Percentiles rank a stretch among this genome's conserved stretches.
Conservation (phyloP, 2,797 vertebrate species). For the Molossus molossus region DNA sequence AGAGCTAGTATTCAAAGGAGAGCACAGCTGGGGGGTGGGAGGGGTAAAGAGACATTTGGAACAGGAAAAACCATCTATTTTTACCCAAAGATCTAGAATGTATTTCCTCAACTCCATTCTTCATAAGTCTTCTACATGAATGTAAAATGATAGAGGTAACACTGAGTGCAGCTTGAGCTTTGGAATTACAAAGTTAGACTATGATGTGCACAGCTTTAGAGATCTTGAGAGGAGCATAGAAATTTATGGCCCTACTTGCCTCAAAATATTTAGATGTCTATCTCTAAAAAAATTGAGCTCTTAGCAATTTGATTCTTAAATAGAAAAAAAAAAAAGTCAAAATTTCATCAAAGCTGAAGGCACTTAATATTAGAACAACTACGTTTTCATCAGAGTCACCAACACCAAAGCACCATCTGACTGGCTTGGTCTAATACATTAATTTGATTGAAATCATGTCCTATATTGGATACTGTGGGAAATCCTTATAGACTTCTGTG, state of each 20-base stretch:
- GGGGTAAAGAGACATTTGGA: background rate
- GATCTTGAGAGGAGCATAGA: background rate
- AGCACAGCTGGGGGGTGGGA: background rate
- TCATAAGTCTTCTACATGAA: background rate
- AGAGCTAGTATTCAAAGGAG: background rate
- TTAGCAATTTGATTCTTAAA: constrained; percentile 13
- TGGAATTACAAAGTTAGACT: background rate
- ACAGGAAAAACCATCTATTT: constrained; percentile 10
- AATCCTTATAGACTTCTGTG: background rate
- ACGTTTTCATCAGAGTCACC: constrained; percentile 11
- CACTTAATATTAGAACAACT: constrained; percentile 7
- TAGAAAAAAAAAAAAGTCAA: background rate
- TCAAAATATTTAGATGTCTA: background rate
- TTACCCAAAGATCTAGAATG: background rate
- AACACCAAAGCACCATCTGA: background rate
- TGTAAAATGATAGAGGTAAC: background rate
- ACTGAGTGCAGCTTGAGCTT: background rate
- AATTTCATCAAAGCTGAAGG: background rate
- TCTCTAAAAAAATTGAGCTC: background rate
- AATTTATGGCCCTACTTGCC: background rate
- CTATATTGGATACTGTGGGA: background rate
- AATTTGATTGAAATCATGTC: background rate
- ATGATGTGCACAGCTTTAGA: background rate
- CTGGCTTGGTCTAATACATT: background rate
- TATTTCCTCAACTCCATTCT: background rate